Evolutionary conservation across 2,888 invertebrate genomes (phyloP).

Genomic region (Brachyptera putata): DNA sequence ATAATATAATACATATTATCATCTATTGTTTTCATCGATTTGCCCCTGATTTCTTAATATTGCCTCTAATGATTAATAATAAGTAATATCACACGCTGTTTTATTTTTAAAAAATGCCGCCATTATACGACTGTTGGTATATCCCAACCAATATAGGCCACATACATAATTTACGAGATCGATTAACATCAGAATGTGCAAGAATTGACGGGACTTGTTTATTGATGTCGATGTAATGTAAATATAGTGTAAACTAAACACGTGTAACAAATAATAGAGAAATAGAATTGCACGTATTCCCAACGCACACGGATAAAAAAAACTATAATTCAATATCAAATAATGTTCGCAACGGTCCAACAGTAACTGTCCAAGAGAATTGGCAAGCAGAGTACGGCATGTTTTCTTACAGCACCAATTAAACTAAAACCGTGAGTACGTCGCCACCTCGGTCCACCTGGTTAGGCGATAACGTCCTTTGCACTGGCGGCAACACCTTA

Average conservation of each 20-base stretch:
- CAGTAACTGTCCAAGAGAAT: neutral
- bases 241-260: neutral
- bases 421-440: conserved; percentile 33
- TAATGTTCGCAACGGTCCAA: neutral
- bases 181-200: conserved; percentile 1
- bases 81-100: conserved; percentile 20
- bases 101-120: conserved; percentile 9
- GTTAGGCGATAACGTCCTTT: conserved; percentile 33
- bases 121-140: conserved; percentile 14
- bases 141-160: neutral
- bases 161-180: conserved; percentile 4
- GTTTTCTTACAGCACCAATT: conserved; percentile 10
- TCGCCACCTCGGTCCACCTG: conserved; percentile 30
- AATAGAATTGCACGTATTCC: too few relatives aligned
- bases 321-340: conserved; percentile 2
- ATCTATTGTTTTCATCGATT: neutral
- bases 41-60: neutral
- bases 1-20: too few relatives aligned
- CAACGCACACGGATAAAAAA: too few relatives aligned
- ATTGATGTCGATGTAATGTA: neutral
- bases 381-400: neutral
- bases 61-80: neutral
- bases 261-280: neutral
- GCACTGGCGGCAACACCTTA: conserved; percentile 32
- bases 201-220: neutral